phyloP scores from a whole-genome alignment of 2,113 vertebrate species.

The Sciurus niger region DNA sequence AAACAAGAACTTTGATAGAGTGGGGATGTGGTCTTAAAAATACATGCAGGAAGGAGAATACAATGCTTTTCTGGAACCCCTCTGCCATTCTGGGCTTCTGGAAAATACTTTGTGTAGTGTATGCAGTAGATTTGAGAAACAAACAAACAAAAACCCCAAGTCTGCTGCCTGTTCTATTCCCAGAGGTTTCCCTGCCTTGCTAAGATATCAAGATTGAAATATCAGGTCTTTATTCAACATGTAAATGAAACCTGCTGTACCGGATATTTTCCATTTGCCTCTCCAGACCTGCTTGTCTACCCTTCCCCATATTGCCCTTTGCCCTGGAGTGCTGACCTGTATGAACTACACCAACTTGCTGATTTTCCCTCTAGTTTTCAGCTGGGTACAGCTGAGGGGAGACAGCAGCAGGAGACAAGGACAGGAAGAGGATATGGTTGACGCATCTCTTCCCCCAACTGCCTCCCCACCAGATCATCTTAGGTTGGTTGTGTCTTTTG shows the following conservation, averaged over 20 bases:
- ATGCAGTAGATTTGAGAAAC: not conserved
- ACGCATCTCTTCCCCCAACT: not conserved
- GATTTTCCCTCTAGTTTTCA: not conserved
- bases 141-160: not conserved
- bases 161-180: not conserved
- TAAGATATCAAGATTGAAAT: not conserved
- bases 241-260: too few relatives aligned
- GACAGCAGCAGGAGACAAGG: not conserved
- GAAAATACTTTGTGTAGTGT: not conserved
- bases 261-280: not conserved
- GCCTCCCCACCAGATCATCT: not conserved
- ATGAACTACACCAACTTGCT: not conserved
- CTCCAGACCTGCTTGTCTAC: not conserved
- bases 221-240: too few relatives aligned
- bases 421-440: not conserved
- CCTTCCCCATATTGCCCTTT: not conserved
- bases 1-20: not conserved
- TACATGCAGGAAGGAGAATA: too few relatives aligned
- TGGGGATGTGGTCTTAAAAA: not conserved
- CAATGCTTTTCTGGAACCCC: too few relatives aligned
- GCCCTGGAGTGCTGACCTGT: constrained; percentile 23
- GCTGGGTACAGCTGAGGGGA: not conserved
- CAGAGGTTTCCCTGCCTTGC: not conserved
- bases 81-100: too few relatives aligned
- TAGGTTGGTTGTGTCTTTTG: not conserved